Evolutionary conservation across 1,140 invertebrate genomes (phyloP), one percentile per base, ranked within the genome.

Genomic region (Brachionus paranguensis): DNA sequence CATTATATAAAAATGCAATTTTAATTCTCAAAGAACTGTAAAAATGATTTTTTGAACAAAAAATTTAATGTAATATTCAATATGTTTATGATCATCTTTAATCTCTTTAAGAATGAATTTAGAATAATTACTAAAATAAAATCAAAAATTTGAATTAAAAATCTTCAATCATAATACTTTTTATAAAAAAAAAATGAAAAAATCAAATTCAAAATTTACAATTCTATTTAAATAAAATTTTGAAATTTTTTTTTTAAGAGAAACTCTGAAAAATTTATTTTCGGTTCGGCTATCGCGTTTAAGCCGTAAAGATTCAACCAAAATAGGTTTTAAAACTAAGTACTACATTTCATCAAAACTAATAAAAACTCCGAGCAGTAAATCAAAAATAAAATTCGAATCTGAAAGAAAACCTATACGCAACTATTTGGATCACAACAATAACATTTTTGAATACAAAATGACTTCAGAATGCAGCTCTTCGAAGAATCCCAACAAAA

Each of bases 271-370:
- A 4, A 45, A 20, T 7, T 41, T 83, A 27, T 14, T 65, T 24
- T 10, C 4, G 5, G 5, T 65, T 7, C 29, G 29, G 12, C 20
- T 65, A 6, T 37, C 17, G 5, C 12, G 33, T 6, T 47, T 60
- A n/a, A 55, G 33, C 29, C 78, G 55, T 1, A 83, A 64, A 24
- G 53, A 83, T 43, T 83, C 78, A n/a, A 64, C 78, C 3, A 65
- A 83, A 83, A 65, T 83, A 20, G 78, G 78, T 14, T 43, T 41
- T 10, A 72, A 72, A 72, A 72, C 68, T 10, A 72, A 43, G 43
- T 43, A 72, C 10, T 43, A 43, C 17, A 43, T 72, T 43, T 72
- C 68, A 17, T 20, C 68, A 37, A 72, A 72, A 72, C 10, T 41
- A 6, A 72, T 43, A 6, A 68, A 68, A 17, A 72, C 68, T 41